Conservation (phyloP, 2,113 vertebrate species). For the Daphoenositta chrysoptera region DNA sequence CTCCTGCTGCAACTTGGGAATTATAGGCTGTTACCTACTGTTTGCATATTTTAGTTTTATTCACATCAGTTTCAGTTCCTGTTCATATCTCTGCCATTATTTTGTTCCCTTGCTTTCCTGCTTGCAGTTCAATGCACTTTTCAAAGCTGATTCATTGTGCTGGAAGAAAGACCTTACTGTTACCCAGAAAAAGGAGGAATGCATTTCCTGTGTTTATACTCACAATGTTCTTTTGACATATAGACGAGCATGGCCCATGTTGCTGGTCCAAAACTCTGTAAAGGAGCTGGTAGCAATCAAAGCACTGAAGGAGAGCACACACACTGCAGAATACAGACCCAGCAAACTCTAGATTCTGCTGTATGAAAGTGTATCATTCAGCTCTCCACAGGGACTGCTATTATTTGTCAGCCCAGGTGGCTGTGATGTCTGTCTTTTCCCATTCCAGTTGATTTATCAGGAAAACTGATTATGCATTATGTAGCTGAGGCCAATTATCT, state of each 20-base stretch:
- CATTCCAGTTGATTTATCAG: background rate
- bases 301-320: background rate
- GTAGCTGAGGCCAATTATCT: background rate
- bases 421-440: background rate
- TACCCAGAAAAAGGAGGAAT: background rate
- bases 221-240: background rate
- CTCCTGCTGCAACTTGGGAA: background rate
- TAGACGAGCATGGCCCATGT: background rate
- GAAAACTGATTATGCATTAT: background rate
- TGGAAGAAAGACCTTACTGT: background rate
- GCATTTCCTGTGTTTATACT: background rate
- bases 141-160: background rate
- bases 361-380: background rate
- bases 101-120: background rate
- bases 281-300: background rate
- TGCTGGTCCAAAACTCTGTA: background rate
- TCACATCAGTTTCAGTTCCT: background rate
- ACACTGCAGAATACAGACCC: background rate
- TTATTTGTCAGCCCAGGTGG: background rate
- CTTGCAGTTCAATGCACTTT: background rate
- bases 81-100: background rate
- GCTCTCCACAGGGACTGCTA: background rate
- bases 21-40: background rate
- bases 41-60: background rate
- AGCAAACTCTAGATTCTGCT: background rate